phyloP scores from a whole-genome alignment of 2,113 vertebrate genomes.

The Oreochromis niloticus region DNA sequence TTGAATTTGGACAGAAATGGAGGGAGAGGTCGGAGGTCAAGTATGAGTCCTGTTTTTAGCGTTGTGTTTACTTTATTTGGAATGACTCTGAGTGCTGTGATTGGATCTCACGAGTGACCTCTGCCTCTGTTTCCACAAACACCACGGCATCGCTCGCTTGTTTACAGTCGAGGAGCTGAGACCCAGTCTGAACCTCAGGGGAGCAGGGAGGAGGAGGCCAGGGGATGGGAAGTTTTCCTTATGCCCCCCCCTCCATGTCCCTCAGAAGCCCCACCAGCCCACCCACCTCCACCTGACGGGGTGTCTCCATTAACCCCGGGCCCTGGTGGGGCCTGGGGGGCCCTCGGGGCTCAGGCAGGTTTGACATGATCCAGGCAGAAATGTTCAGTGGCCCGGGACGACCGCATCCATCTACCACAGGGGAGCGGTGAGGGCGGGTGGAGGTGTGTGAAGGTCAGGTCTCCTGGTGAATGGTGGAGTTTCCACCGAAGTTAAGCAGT shows the following conservation, averaged over 20 bases:
- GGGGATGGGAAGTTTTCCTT: background rate
- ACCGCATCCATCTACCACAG: background rate
- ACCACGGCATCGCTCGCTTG: background rate
- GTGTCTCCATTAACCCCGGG: conserved; percentile 5
- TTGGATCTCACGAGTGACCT: background rate
- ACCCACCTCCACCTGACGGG: background rate
- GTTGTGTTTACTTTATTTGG: conserved; percentile 18
- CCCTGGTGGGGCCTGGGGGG: background rate
- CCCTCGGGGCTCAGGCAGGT: background rate
- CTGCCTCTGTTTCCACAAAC: background rate
- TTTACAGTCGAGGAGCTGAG: background rate
- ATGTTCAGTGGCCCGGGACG: conserved; percentile 2
- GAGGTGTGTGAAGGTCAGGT: background rate
- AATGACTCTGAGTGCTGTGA: background rate
- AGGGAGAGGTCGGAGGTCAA: background rate
- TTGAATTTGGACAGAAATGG: background rate
- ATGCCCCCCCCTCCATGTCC: background rate
- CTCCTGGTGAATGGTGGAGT: background rate
- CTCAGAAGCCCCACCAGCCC: background rate
- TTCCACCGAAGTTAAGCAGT: background rate
- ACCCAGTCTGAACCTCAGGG: background rate
- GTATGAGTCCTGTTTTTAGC: conserved; percentile 14
- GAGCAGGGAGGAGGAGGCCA: background rate
- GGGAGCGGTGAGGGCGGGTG: background rate
- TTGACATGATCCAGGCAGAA: conserved; percentile 36